A percentile compares a stretch with the other conserved stretches of the same genome.
Conservation (phyloP, 2,113 vertebrate genomes). For the Polypterus senegalus region DNA sequence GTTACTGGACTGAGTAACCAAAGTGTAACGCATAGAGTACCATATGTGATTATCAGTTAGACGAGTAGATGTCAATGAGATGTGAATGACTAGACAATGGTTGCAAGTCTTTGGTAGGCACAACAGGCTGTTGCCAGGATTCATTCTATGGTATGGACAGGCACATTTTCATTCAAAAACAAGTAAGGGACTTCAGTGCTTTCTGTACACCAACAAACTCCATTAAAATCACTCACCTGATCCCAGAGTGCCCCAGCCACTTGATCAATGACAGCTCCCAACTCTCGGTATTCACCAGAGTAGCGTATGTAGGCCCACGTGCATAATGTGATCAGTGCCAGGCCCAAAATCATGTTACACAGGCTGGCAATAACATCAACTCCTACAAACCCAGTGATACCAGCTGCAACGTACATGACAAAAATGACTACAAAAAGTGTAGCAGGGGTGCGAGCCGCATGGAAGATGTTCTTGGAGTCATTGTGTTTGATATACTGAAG, state of each 20-base stretch:
- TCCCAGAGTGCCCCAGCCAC: constrained; percentile 96
- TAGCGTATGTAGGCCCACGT: constrained; percentile 98
- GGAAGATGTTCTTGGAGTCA: constrained; percentile 99
- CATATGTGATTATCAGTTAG: too few relatives aligned
- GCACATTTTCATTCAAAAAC: too few relatives aligned
- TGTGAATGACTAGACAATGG: too few relatives aligned
- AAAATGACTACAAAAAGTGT: constrained; percentile 98
- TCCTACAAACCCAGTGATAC: constrained; percentile 88
- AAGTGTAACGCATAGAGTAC: too few relatives aligned
- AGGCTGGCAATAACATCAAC: constrained; percentile 94
- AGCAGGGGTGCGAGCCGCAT: constrained; percentile 90
- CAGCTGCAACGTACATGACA: constrained; percentile 86
- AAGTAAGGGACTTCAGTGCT: neutral
- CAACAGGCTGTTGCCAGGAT: too few relatives aligned
- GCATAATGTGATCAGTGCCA: constrained; percentile 92
- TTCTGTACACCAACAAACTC: neutral
- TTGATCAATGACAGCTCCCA: constrained; percentile 95
- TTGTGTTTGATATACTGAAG: constrained; percentile 98
- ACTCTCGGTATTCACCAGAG: constrained; percentile 92
- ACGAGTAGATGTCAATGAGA: too few relatives aligned
- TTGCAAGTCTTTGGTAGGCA: too few relatives aligned
- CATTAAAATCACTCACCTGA: constrained; percentile 62
- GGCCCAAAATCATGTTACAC: constrained; percentile 95
- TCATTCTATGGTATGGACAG: too few relatives aligned
- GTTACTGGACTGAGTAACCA: too few relatives aligned